phyloP scores from a whole-genome alignment of 2,797 vertebrate species.

The Sebastiscus tertius region DNA sequence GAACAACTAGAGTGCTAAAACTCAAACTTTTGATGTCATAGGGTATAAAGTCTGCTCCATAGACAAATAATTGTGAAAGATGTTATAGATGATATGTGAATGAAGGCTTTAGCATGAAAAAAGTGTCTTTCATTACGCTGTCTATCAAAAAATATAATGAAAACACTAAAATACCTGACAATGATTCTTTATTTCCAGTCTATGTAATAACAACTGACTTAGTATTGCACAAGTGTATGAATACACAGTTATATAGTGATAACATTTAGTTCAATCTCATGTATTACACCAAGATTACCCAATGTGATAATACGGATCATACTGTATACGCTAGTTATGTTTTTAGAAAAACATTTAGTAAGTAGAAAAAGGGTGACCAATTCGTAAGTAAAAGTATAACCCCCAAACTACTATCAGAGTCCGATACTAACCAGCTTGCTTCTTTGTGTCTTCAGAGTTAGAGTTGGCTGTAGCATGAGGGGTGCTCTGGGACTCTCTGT shows the following conservation, averaged over 20 bases:
- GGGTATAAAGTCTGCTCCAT: too few species aligned
- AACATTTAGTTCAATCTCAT: not conserved
- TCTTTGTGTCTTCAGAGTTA: slow-evolving; percentile 87
- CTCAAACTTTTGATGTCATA: too few species aligned
- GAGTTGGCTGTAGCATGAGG: slow-evolving; percentile 78
- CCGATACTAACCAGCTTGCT: slow-evolving; percentile 89
- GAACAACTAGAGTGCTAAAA: too few species aligned
- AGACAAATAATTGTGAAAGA: too few species aligned
- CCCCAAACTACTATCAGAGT: not conserved
- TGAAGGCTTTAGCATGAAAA: not conserved
- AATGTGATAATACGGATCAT: not conserved
- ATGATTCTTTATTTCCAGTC: not conserved
- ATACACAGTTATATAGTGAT: not conserved
- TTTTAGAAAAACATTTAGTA: not conserved
- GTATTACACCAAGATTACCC: not conserved
- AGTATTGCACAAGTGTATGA: not conserved
- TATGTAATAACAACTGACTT: not conserved
- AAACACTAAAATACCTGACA: slow-evolving; percentile 5
- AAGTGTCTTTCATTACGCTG: not conserved
- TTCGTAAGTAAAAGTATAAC: not conserved
- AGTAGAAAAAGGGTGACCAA: not conserved
- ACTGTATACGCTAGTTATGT: not conserved
- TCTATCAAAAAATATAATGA: too few species aligned
- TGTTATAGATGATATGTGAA: too few species aligned
- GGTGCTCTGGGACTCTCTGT: slow-evolving; percentile 85